These are phyloP conservation scores for Alouatta palliata DNA, from an alignment of 2,113 vertebrate genomes.

Conservation along the genomic window DNA sequence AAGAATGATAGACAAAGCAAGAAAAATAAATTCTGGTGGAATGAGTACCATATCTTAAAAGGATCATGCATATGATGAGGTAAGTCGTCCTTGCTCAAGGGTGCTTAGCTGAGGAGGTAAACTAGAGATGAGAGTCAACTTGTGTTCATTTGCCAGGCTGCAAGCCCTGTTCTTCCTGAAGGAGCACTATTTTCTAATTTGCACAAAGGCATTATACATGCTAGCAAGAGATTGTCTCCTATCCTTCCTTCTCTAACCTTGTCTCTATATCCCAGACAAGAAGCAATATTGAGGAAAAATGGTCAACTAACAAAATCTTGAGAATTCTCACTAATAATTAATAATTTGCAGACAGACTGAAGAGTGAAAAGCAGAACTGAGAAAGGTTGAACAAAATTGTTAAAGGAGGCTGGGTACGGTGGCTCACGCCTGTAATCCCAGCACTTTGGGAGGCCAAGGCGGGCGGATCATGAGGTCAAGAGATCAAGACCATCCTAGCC, in stretches of 20 bases:
- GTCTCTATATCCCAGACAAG: background rate
- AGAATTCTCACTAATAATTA: background rate
- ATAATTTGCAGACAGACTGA: constrained; percentile 8
- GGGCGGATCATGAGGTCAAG: too few species aligned
- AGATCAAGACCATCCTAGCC: too few species aligned
- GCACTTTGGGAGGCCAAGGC: too few species aligned
- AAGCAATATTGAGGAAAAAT: constrained; percentile 20
- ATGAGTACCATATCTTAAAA: background rate
- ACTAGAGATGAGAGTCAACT: background rate
- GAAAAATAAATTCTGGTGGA: background rate
- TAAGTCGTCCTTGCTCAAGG: background rate
- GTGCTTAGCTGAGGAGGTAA: background rate
- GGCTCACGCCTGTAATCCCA: background rate
- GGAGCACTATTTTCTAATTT: background rate
- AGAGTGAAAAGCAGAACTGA: background rate
- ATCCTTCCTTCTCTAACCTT: background rate
- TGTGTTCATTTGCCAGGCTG: background rate
- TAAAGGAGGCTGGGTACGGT: background rate
- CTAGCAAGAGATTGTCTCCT: background rate
- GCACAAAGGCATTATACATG: background rate
- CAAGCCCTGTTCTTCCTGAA: background rate
- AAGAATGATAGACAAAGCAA: background rate
- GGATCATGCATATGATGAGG: background rate
- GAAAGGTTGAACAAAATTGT: background rate
- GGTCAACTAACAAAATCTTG: background rate